phyloP scores from a whole-genome alignment of 2,113 vertebrate genomes.

The Pseudorasbora parva region DNA sequence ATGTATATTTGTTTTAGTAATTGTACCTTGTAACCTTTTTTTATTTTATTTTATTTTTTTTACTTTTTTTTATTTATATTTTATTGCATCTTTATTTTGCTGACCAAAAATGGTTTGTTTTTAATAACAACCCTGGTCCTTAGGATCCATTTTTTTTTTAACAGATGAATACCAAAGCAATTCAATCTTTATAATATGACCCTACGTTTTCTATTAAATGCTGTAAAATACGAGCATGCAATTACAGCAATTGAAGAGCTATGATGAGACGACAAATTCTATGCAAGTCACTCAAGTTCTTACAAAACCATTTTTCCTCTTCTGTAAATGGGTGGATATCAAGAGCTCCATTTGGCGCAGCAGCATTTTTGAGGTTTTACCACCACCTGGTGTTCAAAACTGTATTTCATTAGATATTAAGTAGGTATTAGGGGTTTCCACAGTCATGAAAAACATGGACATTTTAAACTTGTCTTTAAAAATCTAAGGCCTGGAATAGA shows the following conservation, averaged over 20 bases:
- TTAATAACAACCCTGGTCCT: not conserved
- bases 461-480: not conserved
- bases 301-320: not conserved
- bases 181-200: not conserved
- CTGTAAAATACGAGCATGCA: not conserved
- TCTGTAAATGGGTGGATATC: not conserved
- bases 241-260: not conserved
- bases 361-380: conserved; percentile 3
- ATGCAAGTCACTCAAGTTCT: not conserved
- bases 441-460: not conserved
- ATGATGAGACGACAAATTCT: not conserved
- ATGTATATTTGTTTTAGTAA: no score
- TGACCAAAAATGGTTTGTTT: not conserved
- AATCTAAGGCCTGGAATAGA: not conserved
- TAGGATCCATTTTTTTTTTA: not conserved
- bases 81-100: not conserved
- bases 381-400: conserved; percentile 44
- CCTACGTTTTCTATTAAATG: not conserved
- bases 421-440: not conserved
- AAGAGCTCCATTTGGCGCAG: not conserved
- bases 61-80: no score
- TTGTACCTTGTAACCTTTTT: no score
- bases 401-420: not conserved
- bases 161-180: no score
- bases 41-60: no score